Base-by-base conservation (phyloP, 2,888 invertebrate species). In the Lasioglossum oenotherae region DNA sequence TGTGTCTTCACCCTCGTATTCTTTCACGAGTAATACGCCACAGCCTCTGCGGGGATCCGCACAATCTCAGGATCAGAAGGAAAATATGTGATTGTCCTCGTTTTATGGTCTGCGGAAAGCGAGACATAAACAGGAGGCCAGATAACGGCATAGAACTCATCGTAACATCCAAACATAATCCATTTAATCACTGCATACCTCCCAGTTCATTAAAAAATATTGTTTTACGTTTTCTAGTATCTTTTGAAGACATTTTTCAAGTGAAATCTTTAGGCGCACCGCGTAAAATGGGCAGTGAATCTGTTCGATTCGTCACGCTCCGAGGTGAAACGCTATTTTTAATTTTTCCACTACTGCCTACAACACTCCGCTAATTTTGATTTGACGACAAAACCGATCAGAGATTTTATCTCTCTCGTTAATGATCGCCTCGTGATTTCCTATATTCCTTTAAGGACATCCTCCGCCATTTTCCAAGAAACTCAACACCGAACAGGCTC, bases 71-170 rank as follows among this genome's bases (percentile, higher is more conserved):
- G 82, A 86, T 88, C 84, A 75, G 80, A 77, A 86, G 84, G 72
- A 85, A 90, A 89, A 89, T 91, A 89, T 83, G 83, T 83, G 87
- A 91, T 84, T 84, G 84, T 88, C 78, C 72, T 73, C 82, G 83
- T 83, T 86, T 86, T 86, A 85, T 75, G 64, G 74, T 49, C 46
- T 74, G 49, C 73, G 49, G 12, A 41, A n/a, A 19, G n/a, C 35
- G 53, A 14, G 31, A 31, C 27, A n/a, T 67, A n/a, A 41, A 78
- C 8, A 38, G 23, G 35, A 27, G 57, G 49, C 2, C 16, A 44
- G 44, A 67, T 14, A 67, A 27, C 31, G 46, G 2, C 35, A 49
- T 44, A 64, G 44, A n/a, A 16, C 14, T 27, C 31, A 8, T 16
- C 64, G 64, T 19, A 31, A 64, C 5, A 31, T 4, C 8, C 31